Conservation (phyloP, 1,140 invertebrate genomes). For the Trachymyrmex cornetzi region DNA sequence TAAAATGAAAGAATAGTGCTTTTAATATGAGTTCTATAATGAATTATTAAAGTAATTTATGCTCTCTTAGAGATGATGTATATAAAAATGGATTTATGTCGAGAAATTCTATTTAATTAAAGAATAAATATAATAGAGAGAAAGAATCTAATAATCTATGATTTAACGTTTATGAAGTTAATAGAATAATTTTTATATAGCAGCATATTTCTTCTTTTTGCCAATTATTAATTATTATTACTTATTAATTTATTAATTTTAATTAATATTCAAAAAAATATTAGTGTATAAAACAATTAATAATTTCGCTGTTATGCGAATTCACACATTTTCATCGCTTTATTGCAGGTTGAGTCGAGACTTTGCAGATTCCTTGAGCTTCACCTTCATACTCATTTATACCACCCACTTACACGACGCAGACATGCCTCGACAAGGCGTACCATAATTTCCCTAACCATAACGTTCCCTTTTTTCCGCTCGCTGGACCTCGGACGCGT, state of each 20-base stretch:
- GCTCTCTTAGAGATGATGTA: background rate
- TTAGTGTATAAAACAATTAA: background rate
- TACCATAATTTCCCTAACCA: conserved; percentile 61
- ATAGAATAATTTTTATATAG: background rate
- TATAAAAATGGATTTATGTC: background rate
- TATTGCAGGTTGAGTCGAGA: background rate
- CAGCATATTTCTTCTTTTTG: background rate
- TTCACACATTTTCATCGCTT: background rate
- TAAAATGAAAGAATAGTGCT: conserved; percentile 7
- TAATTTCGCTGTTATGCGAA: background rate
- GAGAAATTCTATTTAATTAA: conserved; percentile 19
- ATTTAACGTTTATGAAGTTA: background rate
- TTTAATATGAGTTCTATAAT: background rate
- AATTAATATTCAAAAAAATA: background rate
- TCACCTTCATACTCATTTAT: conserved; percentile 15
- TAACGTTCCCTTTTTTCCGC: conserved; percentile 49
- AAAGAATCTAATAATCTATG: background rate
- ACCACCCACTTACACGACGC: conserved; percentile 3
- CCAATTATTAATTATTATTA: background rate
- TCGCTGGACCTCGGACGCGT: conserved; percentile 5
- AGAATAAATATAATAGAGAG: background rate
- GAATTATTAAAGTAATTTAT: conserved; percentile 44
- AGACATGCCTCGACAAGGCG: background rate
- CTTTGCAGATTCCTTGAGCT: conserved; percentile 13
- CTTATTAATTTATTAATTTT: background rate